Conservation (phyloP, 1,140 invertebrate species). For the Myzus persicae region DNA sequence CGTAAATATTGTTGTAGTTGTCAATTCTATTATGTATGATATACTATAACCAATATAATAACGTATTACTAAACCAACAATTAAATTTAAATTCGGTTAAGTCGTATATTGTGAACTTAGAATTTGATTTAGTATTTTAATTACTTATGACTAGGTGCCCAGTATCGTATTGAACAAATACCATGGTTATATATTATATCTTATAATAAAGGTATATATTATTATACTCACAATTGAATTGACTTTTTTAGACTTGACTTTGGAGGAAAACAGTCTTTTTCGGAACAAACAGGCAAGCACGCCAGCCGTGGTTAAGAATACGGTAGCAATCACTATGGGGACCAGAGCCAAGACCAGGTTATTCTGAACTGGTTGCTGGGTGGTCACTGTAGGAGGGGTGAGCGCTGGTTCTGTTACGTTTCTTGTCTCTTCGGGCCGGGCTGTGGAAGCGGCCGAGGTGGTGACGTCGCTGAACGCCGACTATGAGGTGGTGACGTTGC, state of each 20-base stretch:
- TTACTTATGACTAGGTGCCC: no score
- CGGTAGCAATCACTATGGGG: constrained; percentile 70
- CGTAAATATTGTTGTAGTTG: no score
- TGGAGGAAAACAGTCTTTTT: constrained; percentile 68
- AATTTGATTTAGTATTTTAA: not conserved
- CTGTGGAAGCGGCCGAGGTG: not conserved
- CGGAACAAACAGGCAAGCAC: constrained; percentile 69
- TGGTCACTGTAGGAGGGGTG: constrained; percentile 59
- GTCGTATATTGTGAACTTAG: not conserved
- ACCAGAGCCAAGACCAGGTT: constrained; percentile 69
- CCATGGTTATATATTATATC: not conserved
- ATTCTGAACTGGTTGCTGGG: constrained; percentile 61
- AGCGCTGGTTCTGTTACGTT: constrained; percentile 9
- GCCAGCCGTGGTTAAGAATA: constrained; percentile 64
- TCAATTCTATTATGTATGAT: no score
- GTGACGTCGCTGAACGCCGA: no score
- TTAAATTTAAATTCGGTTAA: not conserved
- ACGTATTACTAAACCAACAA: not conserved
- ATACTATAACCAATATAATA: no score
- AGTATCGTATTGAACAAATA: not conserved
- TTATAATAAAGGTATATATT: not conserved
- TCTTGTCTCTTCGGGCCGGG: not conserved
- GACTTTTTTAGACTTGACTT: constrained; percentile 67
- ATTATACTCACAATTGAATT: constrained; percentile 68
- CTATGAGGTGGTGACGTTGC: not conserved